A percentile compares a stretch with the other conserved stretches of the same genome.
These are phyloP conservation scores for Sander lucioperca DNA, from an alignment of 2,113 vertebrate species.

Conservation along the genomic window DNA sequence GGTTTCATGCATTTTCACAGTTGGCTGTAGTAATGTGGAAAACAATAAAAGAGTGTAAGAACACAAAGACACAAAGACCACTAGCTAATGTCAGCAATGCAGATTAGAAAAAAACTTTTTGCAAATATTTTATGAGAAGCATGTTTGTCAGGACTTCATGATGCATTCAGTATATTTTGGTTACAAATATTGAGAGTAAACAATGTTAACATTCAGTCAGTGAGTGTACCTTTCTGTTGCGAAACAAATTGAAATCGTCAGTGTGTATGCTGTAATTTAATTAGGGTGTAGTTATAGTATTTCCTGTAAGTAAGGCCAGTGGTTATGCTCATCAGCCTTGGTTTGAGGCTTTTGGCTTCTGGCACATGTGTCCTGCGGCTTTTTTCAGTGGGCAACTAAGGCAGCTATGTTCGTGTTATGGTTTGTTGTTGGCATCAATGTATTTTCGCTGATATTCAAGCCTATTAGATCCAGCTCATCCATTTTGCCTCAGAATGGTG, in stretches of 20 bases:
- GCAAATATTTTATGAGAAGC: neutral
- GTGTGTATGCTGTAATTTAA: constrained; percentile 47
- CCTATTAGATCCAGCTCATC: constrained; percentile 14
- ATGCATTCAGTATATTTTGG: neutral
- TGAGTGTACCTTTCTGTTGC: constrained; percentile 11
- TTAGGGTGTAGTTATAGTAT: constrained; percentile 44
- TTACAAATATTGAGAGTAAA: neutral
- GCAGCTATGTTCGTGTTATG: constrained; percentile 37
- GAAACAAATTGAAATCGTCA: constrained; percentile 25
- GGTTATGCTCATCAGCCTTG: constrained; percentile 48
- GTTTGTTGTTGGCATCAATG: constrained; percentile 24
- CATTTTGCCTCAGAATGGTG: constrained; percentile 3
- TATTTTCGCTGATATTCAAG: constrained; percentile 36
- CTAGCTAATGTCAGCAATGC: neutral
- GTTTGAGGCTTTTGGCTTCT: constrained; percentile 53
- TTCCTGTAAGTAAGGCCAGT: constrained; percentile 48
- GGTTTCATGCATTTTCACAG: neutral
- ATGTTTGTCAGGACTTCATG: neutral
- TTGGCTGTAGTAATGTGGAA: neutral
- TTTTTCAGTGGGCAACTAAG: constrained; percentile 21
- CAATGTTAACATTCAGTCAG: neutral
- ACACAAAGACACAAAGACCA: neutral
- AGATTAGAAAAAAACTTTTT: neutral
- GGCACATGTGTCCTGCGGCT: constrained; percentile 37
- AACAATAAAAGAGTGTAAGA: neutral